Percentiles rank a stretch among this genome's conserved stretches.
These are phyloP conservation scores for Lasius platythorax DNA, from an alignment of 2,888 invertebrate species.

Conservation along the genomic window DNA sequence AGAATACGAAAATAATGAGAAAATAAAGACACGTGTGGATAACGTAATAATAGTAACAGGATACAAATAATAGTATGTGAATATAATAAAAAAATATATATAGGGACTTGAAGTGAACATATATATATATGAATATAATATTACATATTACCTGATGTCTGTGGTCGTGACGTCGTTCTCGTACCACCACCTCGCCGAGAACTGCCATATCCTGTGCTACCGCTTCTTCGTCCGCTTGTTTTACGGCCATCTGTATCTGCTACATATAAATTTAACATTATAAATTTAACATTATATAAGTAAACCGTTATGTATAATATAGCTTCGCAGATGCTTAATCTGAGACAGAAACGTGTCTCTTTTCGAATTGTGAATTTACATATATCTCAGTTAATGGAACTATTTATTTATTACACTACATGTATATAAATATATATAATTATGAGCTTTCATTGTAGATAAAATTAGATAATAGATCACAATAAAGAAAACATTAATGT, in stretches of 20 bases:
- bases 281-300: not conserved
- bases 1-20: not conserved
- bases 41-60: not conserved
- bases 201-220: slow-evolving; percentile 62
- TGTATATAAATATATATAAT: not conserved
- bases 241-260: slow-evolving; percentile 74
- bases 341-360: not conserved
- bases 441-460: not conserved
- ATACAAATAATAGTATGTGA: not conserved
- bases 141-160: slow-evolving; percentile 33
- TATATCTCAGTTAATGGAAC: not conserved
- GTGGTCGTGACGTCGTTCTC: slow-evolving; percentile 72
- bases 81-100: not conserved
- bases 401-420: not conserved
- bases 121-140: not conserved
- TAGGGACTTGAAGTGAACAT: not conserved
- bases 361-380: not conserved
- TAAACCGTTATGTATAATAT: not conserved
- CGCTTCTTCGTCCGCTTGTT: slow-evolving; percentile 71
- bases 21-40: not conserved
- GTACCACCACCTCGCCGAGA: slow-evolving; percentile 55
- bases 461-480: not conserved
- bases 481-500: not conserved
- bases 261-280: slow-evolving; percentile 22
- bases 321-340: not conserved